Percentiles rank a stretch among this genome's conserved stretches.
Evolutionary conservation across 1,140 invertebrate genomes (phyloP).

Genomic region (Neuroterus valhalla): DNA sequence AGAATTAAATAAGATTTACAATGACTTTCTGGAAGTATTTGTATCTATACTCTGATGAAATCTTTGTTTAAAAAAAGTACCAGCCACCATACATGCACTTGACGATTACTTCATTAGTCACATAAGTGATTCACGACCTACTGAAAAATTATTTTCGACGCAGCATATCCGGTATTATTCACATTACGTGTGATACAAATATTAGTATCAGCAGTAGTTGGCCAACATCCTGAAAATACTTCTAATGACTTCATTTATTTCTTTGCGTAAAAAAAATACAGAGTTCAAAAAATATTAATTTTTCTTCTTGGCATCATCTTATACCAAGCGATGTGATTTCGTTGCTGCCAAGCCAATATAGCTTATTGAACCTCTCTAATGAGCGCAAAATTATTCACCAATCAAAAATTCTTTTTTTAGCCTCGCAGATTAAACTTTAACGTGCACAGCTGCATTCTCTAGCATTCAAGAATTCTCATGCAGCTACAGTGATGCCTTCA

Average conservation of each 20-base stretch:
- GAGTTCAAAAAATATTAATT: not conserved
- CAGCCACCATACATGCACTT: conserved; percentile 4
- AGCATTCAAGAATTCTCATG: not conserved
- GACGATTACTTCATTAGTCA: not conserved
- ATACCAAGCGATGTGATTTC: not conserved
- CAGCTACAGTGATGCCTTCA: too few species aligned
- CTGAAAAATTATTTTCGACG: not conserved
- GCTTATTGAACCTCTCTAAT: not conserved
- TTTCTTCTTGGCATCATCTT: not conserved
- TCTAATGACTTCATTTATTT: not conserved
- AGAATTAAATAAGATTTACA: too few species aligned
- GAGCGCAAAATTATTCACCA: not conserved
- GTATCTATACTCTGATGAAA: too few species aligned
- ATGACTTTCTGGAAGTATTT: too few species aligned
- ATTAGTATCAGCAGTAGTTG: not conserved
- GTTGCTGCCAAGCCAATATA: not conserved
- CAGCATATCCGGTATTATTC: not conserved
- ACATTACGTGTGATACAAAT: too few species aligned
- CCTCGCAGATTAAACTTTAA: not conserved
- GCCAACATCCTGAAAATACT: not conserved
- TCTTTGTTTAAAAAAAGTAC: too few species aligned
- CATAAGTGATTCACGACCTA: not conserved
- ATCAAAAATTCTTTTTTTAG: not conserved
- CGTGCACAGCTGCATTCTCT: not conserved
- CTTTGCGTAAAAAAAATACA: not conserved